A percentile compares a stretch with the other conserved stretches of the same genome.
phyloP scores from a whole-genome alignment of 2,888 invertebrate species.

The Chloromyia formosa region DNA sequence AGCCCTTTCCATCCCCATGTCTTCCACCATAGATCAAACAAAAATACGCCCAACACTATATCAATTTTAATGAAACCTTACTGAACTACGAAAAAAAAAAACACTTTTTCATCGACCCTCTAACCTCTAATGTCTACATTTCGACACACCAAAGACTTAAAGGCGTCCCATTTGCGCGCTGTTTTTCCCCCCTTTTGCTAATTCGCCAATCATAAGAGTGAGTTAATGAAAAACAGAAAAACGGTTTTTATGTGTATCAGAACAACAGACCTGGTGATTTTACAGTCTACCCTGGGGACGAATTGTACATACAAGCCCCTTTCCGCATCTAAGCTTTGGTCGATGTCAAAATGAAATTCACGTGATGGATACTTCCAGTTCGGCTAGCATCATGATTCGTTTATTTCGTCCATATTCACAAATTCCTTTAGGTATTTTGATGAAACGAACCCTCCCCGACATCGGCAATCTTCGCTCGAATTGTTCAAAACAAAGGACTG shows the following conservation, averaged over 20 bases:
- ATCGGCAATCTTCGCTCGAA: constrained; percentile 2
- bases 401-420: constrained; percentile 4
- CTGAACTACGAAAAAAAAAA: no score
- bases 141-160: no score
- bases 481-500: constrained; percentile 31
- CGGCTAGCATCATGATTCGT: not conserved
- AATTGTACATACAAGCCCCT: no score
- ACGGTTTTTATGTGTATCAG: not conserved
- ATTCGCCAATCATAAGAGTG: constrained; percentile 16
- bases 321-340: not conserved
- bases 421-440: constrained; percentile 3
- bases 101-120: no score
- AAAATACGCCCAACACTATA: no score
- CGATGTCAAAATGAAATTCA: constrained; percentile 5
- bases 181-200: not conserved
- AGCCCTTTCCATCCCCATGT: no score
- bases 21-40: no score
- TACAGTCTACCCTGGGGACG: no score
- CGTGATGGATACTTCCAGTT: constrained; percentile 14
- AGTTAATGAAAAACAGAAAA: constrained; percentile 20
- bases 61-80: no score
- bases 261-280: not conserved
- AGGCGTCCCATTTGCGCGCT: no score
- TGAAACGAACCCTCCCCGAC: not conserved
- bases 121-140: no score